Conservation (phyloP, 2,797 vertebrate genomes). For the Sebastolobus altivelis region DNA sequence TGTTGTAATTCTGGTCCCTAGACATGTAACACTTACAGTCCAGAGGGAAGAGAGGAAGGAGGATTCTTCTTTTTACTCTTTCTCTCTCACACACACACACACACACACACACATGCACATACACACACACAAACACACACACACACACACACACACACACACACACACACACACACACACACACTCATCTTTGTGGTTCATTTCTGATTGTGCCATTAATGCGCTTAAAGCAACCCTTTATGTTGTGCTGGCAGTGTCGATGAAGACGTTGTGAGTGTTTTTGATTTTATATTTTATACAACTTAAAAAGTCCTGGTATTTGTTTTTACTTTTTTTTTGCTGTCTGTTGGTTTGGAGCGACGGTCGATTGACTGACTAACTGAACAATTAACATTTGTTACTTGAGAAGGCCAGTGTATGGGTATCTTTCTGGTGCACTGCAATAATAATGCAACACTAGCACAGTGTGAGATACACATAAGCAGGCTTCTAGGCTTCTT, state of each 20-base stretch:
- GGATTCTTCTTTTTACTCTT: conserved; percentile 38
- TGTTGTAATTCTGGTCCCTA: conserved; percentile 84
- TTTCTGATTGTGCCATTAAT: conserved; percentile 91
- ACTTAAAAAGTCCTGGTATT: conserved; percentile 77
- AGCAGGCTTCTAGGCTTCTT: conserved; percentile 47
- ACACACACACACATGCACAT: conserved; percentile 18
- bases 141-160: conserved; percentile 26
- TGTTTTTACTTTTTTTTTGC: conserved; percentile 63
- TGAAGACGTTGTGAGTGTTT: conserved; percentile 83
- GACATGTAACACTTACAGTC: conserved; percentile 73
- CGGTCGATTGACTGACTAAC: conserved; percentile 68
- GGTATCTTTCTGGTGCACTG: conserved; percentile 76
- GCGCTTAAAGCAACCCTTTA: conserved; percentile 80
- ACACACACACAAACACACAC: conserved; percentile 39
- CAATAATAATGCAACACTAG: conserved; percentile 67
- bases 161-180: conserved; percentile 40
- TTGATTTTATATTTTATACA: conserved; percentile 78
- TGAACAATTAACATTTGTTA: conserved; percentile 75
- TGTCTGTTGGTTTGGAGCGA: conserved; percentile 74
- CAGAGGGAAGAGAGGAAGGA: conserved; percentile 40
- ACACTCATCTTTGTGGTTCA: conserved; percentile 80
- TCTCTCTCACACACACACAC: conserved; percentile 24
- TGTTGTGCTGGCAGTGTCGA: conserved; percentile 83
- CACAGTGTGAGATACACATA: conserved; percentile 47
- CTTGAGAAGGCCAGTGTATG: conserved; percentile 69